Evolutionary conservation across 2,797 vertebrate species (phyloP).

Genomic region (Anas georgica): DNA sequence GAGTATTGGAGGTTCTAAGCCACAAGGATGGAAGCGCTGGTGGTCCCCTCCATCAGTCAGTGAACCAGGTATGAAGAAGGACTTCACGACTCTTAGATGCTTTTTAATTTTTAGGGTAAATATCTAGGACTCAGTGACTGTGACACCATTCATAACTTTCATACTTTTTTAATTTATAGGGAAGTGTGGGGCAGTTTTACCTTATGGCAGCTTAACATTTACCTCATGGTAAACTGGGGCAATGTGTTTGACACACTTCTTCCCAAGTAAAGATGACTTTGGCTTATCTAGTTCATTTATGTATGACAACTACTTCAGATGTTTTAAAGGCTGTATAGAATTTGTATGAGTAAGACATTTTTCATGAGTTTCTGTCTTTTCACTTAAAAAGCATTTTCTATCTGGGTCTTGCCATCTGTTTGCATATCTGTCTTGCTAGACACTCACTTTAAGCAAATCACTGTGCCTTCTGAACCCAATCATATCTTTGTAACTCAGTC

Average conservation of each 20-base stretch:
- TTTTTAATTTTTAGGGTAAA: not conserved
- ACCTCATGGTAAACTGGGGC: not conserved
- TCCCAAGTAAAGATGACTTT: not conserved
- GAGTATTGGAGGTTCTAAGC: not conserved
- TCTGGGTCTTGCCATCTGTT: constrained; percentile 68
- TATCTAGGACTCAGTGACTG: not conserved
- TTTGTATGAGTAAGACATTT: constrained; percentile 56
- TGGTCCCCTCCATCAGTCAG: not conserved
- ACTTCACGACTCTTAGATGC: not conserved
- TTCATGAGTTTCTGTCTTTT: constrained; percentile 53
- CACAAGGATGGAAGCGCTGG: not conserved
- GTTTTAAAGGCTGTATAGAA: constrained; percentile 20
- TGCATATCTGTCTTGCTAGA: constrained; percentile 68
- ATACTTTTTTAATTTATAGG: not conserved
- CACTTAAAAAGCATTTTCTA: constrained; percentile 60
- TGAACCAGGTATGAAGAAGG: not conserved
- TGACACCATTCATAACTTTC: not conserved
- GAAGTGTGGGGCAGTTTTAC: not conserved
- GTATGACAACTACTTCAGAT: constrained; percentile 47
- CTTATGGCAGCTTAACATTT: too few relatives aligned
- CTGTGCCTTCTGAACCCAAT: constrained; percentile 27
- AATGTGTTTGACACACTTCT: not conserved
- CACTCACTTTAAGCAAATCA: constrained; percentile 23
- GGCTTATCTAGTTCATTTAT: constrained; percentile 41
- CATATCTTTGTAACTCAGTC: not conserved